Evolutionary conservation across 2,888 invertebrate species (phyloP), one percentile per base, ranked within the genome.

Genomic region (Trichogramma evanescens): DNA sequence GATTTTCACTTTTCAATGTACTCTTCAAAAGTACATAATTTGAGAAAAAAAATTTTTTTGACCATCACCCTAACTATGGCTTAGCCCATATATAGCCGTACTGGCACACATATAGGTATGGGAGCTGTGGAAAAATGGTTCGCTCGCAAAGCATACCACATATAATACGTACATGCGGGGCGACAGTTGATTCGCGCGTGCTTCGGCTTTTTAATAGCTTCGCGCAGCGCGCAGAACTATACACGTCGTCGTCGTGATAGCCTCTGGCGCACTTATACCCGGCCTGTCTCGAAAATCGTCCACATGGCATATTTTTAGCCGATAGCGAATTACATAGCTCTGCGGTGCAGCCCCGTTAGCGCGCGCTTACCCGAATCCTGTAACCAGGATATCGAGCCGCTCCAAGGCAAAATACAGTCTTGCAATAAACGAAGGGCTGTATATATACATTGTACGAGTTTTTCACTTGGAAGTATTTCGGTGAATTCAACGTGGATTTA

Each of bases 371-470:
- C 9, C 42, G 63, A 66, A 65, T 64, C 26, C 26, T 26, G 66
- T 66, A 63, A 68, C 66, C 66, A 61, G 66, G 66, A 70, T 68
- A 69, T 68, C 67, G 66, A 26, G 26, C 26, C 26, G 26, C 26
- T 26, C 26, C 26, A 2, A 26, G 26, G 26, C 26, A 26, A 26
- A 26, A 26, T 26, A 26, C 26, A 26, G 2, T 26, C 26, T 26
- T 26, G 26, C 26, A 26, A 26, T 26, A 26, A 26, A 26, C 26
- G 26, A 26, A 26, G 26, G 26, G 26, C 26, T 26, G 13, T 2
- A n/a, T 26, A 26, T 26, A 26, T 26, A 26, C 26, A 26, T 26
- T 26, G 26, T 26, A 26, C 26, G 26, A 26, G 26, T 26, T 26
- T 2, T 26, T 26, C 26, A 26, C 26, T 26, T 26, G 26, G 1